phyloP scores from a whole-genome alignment of 2,888 invertebrate species.

The Bombyx huttoni region DNA sequence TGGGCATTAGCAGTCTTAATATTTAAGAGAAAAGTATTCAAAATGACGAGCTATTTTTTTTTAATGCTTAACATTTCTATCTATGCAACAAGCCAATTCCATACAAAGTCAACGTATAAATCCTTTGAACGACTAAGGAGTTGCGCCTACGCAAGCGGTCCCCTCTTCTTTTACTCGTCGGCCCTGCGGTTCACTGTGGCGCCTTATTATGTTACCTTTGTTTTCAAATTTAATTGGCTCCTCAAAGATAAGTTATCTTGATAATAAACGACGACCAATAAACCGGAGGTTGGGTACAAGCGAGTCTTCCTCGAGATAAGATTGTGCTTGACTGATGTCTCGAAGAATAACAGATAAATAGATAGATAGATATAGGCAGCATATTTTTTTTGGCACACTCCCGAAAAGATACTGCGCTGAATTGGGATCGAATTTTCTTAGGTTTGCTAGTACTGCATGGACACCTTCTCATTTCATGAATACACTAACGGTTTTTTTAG shows the following conservation, averaged over 20 bases:
- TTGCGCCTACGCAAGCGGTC: constrained; percentile 51
- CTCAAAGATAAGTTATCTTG: constrained; percentile 70
- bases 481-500: too few species aligned
- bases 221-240: constrained; percentile 72
- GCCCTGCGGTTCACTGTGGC: constrained; percentile 41
- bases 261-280: constrained; percentile 71
- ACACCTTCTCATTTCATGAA: too few species aligned
- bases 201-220: constrained; percentile 72
- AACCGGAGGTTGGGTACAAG: constrained; percentile 59
- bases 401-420: neutral
- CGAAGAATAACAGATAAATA: constrained; percentile 21
- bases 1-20: too few species aligned
- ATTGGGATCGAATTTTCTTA: too few species aligned
- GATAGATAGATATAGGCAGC: neutral
- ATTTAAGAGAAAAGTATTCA: too few species aligned
- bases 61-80: neutral
- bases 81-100: constrained; percentile 26
- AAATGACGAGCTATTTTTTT: too few species aligned
- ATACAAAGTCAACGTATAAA: constrained; percentile 33
- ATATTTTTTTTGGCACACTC: neutral
- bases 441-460: too few species aligned
- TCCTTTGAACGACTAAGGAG: constrained; percentile 54
- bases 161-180: constrained; percentile 11
- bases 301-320: constrained; percentile 57
- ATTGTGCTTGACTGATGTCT: constrained; percentile 48